Percentiles rank a stretch among this genome's conserved stretches.
phyloP scores from a whole-genome alignment of 2,113 vertebrate species.

The Martes martes region DNA sequence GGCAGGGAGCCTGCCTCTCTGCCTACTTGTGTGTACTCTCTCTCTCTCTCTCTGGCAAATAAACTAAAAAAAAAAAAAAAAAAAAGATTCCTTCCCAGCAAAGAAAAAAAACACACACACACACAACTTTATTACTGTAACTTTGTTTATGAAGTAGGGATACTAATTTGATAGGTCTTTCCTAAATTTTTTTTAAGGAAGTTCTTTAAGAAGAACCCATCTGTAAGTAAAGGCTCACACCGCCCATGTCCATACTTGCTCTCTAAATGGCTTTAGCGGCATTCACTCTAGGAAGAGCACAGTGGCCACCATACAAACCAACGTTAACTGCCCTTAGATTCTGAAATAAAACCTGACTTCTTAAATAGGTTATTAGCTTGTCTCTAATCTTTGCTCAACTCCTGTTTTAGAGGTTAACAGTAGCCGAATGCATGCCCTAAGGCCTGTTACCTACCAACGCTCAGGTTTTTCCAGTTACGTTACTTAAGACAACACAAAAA shows the following conservation, averaged over 20 bases:
- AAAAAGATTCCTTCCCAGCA: not conserved
- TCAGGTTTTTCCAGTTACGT: conserved; percentile 39
- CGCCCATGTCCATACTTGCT: not conserved
- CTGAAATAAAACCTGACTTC: not conserved
- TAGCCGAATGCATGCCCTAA: not conserved
- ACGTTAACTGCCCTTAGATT: not conserved
- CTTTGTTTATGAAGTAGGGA: not conserved
- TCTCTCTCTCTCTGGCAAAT: too few relatives aligned
- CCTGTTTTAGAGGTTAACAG: conserved; percentile 1
- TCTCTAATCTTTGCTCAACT: not conserved
- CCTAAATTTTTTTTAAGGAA: not conserved
- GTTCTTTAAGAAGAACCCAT: not conserved
- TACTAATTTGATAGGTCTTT: not conserved
- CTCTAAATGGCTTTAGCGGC: not conserved
- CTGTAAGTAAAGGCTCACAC: not conserved
- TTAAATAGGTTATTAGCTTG: not conserved
- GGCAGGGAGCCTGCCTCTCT: too few relatives aligned
- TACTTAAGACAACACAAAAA: not conserved
- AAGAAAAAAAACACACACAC: not conserved
- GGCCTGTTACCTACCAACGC: not conserved
- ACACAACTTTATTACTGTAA: not conserved
- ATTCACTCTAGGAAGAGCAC: not conserved
- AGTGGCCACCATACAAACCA: not conserved
- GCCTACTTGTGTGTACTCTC: too few relatives aligned
- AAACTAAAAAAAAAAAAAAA: not conserved